phyloP scores from a whole-genome alignment of 1,140 invertebrate species.

The Pseudomyrmex dendroicus region DNA sequence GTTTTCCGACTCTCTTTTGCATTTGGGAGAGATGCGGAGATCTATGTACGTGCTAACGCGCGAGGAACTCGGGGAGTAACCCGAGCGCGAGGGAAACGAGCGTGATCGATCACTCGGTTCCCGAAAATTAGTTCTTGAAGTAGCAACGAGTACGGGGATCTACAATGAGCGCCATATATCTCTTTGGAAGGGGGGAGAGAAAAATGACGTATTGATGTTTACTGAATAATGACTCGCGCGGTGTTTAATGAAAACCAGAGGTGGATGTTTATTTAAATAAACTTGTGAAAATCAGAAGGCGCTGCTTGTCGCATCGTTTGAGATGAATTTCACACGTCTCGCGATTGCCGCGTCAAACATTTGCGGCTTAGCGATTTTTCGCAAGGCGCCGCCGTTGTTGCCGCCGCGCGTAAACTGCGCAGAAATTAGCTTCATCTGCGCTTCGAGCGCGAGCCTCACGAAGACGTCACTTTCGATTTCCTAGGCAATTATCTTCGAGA shows the following conservation, averaged over 20 bases:
- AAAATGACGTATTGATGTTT: background rate
- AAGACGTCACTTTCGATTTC: conserved; percentile 68
- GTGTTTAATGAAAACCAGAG: background rate
- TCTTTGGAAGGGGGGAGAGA: background rate
- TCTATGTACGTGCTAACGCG: conserved; percentile 61
- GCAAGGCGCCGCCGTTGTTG: background rate
- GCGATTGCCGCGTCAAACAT: conserved; percentile 5
- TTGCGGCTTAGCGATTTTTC: conserved; percentile 35
- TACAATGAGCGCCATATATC: conserved; percentile 29
- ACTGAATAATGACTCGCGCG: background rate
- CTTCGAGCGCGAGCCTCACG: conserved; percentile 10
- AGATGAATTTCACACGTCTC: conserved; percentile 12
- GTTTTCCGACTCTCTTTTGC: conserved; percentile 30
- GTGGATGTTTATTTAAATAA: background rate
- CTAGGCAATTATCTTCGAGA: conserved; percentile 65
- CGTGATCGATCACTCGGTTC: conserved; percentile 70
- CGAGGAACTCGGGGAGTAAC: conserved; percentile 37
- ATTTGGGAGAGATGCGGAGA: conserved; percentile 52
- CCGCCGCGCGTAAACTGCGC: background rate
- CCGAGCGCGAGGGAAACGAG: conserved; percentile 51
- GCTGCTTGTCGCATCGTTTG: background rate
- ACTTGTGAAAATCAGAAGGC: background rate
- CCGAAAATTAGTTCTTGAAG: conserved; percentile 68
- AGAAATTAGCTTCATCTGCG: conserved; percentile 40
- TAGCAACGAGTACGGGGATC: conserved; percentile 60